Percentiles rank a stretch among this genome's conserved stretches.
Conservation (phyloP, 2,113 vertebrate species). For the Mola mola region DNA sequence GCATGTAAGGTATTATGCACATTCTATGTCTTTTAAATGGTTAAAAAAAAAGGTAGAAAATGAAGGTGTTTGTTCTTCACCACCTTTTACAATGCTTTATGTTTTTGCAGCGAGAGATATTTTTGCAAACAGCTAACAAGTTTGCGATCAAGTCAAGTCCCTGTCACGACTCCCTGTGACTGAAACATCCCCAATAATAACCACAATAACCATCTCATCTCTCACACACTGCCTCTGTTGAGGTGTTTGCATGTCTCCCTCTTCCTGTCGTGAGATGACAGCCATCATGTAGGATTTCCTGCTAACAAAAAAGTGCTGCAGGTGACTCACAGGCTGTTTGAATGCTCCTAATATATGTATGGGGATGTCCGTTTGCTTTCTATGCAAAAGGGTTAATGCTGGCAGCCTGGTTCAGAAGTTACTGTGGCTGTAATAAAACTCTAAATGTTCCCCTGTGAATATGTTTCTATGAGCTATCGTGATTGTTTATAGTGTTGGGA, state of each 20-base stretch:
- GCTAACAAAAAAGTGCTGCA: conserved; percentile 35
- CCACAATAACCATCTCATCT: conserved; percentile 20
- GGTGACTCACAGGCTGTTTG: conserved; percentile 45
- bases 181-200: conserved; percentile 45
- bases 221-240: neutral
- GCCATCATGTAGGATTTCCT: conserved; percentile 45
- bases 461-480: no score
- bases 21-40: no score
- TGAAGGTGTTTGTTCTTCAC: no score
- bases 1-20: no score
- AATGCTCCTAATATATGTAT: conserved; percentile 25
- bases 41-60: no score
- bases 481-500: no score
- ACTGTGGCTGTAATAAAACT: conserved; percentile 44
- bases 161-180: conserved; percentile 33
- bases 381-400: no score
- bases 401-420: no score
- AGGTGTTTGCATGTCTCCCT: conserved; percentile 5
- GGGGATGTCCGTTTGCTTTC: conserved; percentile 33
- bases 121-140: neutral
- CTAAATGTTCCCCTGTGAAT: conserved; percentile 25
- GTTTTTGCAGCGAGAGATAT: no score
- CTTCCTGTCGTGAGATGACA: conserved; percentile 23
- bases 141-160: conserved; percentile 48
- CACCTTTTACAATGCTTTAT: no score